Conservation (phyloP, 2,888 invertebrate species). For the Gastrophysa polygoni region DNA sequence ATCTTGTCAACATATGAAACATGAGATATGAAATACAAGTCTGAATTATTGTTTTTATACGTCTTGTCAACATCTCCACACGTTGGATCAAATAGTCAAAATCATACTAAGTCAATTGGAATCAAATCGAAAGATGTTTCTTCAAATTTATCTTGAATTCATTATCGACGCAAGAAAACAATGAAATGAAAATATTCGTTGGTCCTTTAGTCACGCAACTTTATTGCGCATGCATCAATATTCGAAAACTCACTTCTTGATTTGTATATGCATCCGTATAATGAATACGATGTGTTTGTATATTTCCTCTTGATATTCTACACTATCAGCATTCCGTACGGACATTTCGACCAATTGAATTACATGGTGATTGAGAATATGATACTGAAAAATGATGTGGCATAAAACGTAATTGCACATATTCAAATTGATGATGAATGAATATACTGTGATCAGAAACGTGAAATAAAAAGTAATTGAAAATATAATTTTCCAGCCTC, state of each 20-base stretch:
- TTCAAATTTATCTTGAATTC: too few relatives aligned
- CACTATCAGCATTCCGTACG: not conserved
- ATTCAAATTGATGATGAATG: not conserved
- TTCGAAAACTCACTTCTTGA: not conserved
- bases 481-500: not conserved
- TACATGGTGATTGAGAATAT: not conserved
- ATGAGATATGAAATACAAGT: too few relatives aligned
- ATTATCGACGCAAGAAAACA: too few relatives aligned
- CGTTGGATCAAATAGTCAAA: too few relatives aligned
- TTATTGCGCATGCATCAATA: too few relatives aligned
- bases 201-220: too few relatives aligned
- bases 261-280: not conserved
- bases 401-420: not conserved
- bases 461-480: not conserved
- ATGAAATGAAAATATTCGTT: too few relatives aligned
- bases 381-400: not conserved
- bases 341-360: not conserved
- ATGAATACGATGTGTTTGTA: not conserved
- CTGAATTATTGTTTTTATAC: too few relatives aligned
- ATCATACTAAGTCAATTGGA: too few relatives aligned
- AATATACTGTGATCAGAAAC: not conserved
- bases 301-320: not conserved
- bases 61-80: too few relatives aligned
- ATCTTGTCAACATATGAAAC: too few relatives aligned
- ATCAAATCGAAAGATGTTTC: too few relatives aligned